Evolutionary conservation across 2,888 invertebrate genomes (phyloP), one percentile per base, ranked within the genome.

Genomic region (Beris chalybata): DNA sequence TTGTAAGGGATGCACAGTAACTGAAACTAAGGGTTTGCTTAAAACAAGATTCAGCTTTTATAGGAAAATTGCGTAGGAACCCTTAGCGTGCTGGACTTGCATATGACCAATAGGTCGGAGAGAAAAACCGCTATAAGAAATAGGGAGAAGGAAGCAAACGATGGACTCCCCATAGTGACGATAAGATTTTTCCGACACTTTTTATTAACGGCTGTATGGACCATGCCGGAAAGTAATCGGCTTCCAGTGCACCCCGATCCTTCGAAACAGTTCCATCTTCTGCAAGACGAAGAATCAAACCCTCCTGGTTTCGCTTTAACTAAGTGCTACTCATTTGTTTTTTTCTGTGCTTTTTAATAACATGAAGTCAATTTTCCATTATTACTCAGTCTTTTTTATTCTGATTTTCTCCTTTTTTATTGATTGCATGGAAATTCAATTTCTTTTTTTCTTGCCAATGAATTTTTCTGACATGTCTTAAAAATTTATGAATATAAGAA

Each of bases 71-170:
- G 15, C 22, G 45, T 11, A 22, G 9, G 29, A 47, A 13, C 47
- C 48, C 29, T 44, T 15, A 52, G 7, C 52, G 29, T 22, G 11
- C 31, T 52, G 52, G 22, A 22, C 22, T 22, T 22, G 22, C 22
- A 22, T 22, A 22, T 22, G 22, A 22, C 31, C 29, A n/a, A 54
- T 54, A 15, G 56, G 38, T 56, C 43, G 38, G 31, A 44, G n/a
- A 13, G 47, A 15, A 29, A n/a, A 59, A 13, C 47, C 48, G 47
- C 47, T 47, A 47, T 47, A 11, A 31, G 31, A 59, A 59, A 47
- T 59, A 59, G 47, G 47, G 58, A 43, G 58, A 48, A 59, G 30
- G 48, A 59, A 48, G 47, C 32, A 58, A 58, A 48, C 58, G 31
- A 48, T 59, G 45, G 58, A 59, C 48, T 9, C 30, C 58, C 47